Base-by-base conservation (phyloP, 2,113 vertebrate genomes). In the Cavia aperea region DNA sequence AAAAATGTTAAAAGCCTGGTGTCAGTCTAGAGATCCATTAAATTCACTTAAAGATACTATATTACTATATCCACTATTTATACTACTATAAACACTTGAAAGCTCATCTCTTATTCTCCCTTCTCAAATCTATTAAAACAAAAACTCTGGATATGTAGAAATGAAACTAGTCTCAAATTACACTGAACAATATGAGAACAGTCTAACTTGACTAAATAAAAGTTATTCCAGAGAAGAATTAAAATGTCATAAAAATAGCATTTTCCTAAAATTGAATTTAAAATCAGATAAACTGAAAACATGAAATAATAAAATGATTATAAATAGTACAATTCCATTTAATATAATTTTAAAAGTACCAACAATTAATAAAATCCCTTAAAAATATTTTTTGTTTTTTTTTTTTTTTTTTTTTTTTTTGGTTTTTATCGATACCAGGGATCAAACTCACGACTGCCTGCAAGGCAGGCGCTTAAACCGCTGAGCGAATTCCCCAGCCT, bases 261-360 rank as follows among this genome's bases (percentile, higher is more conserved):
- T 82, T 72, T 46, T 58, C 26, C 60, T 49, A 33, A 43, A 78
- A 82, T 63, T 86, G 63, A 75, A 82, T 78, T 83, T 51, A 58
- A 83, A 93, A 9, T 65, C 19, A 94, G 46, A 94, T 66, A 83
- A 88, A 83, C 85, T 62, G 19, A 93, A 29, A 88, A 63, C 29
- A 81, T 70, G 4, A 33, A 89, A 78, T 56, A 49, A 39, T 66
- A 33, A 58, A 82, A 29, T 11, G 24, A 94, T 83, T 92, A 92
- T 77, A 54, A 65, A 62, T 11, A 81, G 24, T 72, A 78, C 2
- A 86, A 33, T 62, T 89, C 31, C 56, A 56, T 46, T 78, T 39
- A 60, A 54, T 54, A 77, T 89, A 81, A 70, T 88, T 77, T 19
- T 36, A 66, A 86, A 60, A 63, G 70, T 3, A 29, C 3, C 16